A percentile compares a stretch with the other conserved stretches of the same genome.
Conservation (phyloP, 30 jellyfish, hydroid and myxozoan species). For the Clytia hemisphaerica region DNA sequence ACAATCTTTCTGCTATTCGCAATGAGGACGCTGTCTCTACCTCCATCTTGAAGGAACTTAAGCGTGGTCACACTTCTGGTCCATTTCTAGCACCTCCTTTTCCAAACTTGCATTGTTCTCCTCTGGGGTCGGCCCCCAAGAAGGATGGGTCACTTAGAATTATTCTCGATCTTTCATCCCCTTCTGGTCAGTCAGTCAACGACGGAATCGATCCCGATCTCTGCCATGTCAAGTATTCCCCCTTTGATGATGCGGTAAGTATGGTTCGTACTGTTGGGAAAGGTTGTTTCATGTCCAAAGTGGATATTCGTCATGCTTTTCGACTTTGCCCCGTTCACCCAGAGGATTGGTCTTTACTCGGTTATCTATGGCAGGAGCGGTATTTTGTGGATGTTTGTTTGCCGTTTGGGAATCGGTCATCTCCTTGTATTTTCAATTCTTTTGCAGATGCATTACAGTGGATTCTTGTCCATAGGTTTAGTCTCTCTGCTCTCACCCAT, state of each 20-base stretch:
- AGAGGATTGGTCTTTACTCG: slow-evolving; percentile 32
- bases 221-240: slow-evolving; percentile 10
- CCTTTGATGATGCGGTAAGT: slow-evolving; percentile 29
- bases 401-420: slow-evolving; percentile 26
- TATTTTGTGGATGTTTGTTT: slow-evolving; percentile 16
- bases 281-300: slow-evolving; percentile 24
- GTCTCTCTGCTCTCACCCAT: background rate
- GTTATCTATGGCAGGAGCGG: background rate
- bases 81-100: slow-evolving; percentile 12
- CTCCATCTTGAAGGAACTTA: background rate
- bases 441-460: slow-evolving; percentile 1
- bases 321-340: slow-evolving; percentile 44
- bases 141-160: slow-evolving; percentile 1
- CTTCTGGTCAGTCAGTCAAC: slow-evolving; percentile 23
- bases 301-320: slow-evolving; percentile 40
- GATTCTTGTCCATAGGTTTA: background rate
- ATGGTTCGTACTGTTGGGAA: slow-evolving; percentile 18
- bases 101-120: slow-evolving; percentile 10
- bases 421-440: background rate
- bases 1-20: background rate
- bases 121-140: slow-evolving; percentile 19
- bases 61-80: slow-evolving; percentile 20
- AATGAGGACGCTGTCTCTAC: background rate
- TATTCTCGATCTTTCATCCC: slow-evolving; percentile 35
- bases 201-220: slow-evolving; percentile 14